Percentiles rank a stretch among this genome's conserved stretches.
Conservation (phyloP, 1,140 invertebrate species). For the Diachasmimorpha longicaudata region DNA sequence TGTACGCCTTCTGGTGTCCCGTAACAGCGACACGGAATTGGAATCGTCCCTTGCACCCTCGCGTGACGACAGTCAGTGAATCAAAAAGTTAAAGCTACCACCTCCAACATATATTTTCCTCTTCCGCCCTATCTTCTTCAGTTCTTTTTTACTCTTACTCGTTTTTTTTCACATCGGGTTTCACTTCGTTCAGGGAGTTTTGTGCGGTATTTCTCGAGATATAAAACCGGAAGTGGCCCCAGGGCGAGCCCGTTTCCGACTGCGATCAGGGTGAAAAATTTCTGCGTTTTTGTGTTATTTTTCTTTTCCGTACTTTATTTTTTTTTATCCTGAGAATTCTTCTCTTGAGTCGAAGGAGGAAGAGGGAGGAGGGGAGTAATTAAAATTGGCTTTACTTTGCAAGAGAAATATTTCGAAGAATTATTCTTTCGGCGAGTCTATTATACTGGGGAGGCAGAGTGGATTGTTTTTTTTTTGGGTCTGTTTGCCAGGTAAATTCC, state of each 20-base stretch:
- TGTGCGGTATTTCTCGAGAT: not conserved
- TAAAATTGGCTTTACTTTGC: too few relatives aligned
- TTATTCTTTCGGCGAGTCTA: too few relatives aligned
- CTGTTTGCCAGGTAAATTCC: too few relatives aligned
- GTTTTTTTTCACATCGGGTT: not conserved
- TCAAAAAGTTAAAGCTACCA: constrained; percentile 7
- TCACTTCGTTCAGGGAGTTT: not conserved
- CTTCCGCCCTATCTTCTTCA: constrained; percentile 4
- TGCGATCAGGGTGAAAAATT: not conserved
- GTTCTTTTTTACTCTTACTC: not conserved
- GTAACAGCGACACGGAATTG: not conserved
- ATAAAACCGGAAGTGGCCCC: constrained; percentile 4
- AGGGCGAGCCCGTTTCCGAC: not conserved
- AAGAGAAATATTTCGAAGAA: too few relatives aligned
- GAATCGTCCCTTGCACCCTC: not conserved
- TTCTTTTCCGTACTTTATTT: not conserved
- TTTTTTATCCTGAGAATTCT: not conserved
- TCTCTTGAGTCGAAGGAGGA: not conserved
- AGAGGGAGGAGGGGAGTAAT: too few relatives aligned
- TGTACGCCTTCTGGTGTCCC: not conserved
- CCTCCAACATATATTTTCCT: not conserved
- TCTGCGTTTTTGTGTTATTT: not conserved
- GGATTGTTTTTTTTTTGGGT: too few relatives aligned
- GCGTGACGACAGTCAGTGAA: constrained; percentile 6
- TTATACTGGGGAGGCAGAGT: too few relatives aligned